Evolutionary conservation across 2,113 vertebrate genomes (phyloP).

Genomic region (Dryoscopus gambensis): DNA sequence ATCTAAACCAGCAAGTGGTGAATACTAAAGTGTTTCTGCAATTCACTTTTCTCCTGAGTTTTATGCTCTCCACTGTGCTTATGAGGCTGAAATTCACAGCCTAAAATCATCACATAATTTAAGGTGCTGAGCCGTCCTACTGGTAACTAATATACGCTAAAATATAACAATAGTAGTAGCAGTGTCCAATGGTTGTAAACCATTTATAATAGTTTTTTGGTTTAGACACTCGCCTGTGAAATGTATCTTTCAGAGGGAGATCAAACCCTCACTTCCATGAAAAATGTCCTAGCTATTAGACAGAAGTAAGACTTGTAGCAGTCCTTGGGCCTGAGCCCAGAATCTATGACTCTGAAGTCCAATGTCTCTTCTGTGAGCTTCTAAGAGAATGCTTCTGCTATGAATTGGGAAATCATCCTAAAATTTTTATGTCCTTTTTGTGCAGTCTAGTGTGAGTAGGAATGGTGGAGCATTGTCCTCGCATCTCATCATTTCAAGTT

Average conservation of each 20-base stretch:
- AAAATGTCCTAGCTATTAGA: neutral
- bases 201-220: neutral
- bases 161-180: neutral
- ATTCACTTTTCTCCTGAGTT: neutral
- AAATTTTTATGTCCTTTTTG: neutral
- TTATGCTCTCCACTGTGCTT: neutral
- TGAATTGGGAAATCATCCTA: neutral
- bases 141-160: neutral
- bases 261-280: neutral
- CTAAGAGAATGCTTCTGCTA: rapidly evolving
- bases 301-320: neutral
- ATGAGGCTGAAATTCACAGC: neutral
- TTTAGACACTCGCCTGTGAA: neutral
- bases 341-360: neutral
- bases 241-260: neutral
- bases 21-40: neutral
- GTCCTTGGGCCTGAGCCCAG: neutral
- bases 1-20: neutral
- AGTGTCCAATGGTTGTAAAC: neutral
- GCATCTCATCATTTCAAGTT: neutral
- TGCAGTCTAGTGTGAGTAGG: neutral
- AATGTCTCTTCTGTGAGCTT: neutral
- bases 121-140: neutral
- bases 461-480: neutral
- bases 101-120: neutral